Percentiles rank a stretch among this genome's conserved stretches.
Conservation (phyloP, 2,888 invertebrate genomes). For the Pteria penguin region DNA sequence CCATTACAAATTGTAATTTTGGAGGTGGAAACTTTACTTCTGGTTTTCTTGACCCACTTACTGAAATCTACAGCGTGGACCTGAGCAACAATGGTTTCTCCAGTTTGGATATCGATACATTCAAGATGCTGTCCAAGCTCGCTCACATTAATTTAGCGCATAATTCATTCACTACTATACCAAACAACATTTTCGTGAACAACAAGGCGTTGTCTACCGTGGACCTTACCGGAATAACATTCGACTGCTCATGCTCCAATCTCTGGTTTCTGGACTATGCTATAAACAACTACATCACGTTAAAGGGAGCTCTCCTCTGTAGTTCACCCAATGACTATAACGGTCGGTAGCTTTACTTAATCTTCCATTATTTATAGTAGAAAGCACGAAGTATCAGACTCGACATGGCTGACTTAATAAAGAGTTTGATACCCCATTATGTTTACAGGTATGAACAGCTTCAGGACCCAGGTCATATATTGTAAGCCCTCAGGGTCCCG, state of each 20-base stretch:
- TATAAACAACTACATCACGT: not conserved
- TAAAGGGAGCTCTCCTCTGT: constrained; percentile 18
- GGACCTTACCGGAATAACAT: constrained; percentile 19
- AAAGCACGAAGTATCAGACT: too few species aligned
- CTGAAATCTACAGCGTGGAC: constrained; percentile 6
- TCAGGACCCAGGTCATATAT: too few species aligned
- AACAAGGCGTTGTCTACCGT: constrained; percentile 2
- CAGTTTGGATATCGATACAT: constrained; percentile 3
- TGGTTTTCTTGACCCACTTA: constrained; percentile 17
- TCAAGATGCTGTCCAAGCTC: constrained; percentile 17
- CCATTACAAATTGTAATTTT: constrained; percentile 4
- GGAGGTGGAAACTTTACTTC: constrained; percentile 8
- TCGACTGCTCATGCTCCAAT: constrained; percentile 36
- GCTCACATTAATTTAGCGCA: constrained; percentile 9
- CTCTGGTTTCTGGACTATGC: constrained; percentile 30
- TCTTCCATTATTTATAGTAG: too few species aligned
- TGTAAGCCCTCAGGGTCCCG: too few species aligned
- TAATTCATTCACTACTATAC: constrained; percentile 29
- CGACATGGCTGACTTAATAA: too few species aligned
- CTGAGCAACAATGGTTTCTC: constrained; percentile 22
- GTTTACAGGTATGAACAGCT: too few species aligned
- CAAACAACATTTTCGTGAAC: constrained; percentile 8
- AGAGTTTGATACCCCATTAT: too few species aligned
- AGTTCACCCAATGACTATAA: constrained; percentile 7
- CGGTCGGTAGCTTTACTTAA: too few species aligned